Evolutionary conservation across 2,113 vertebrate genomes (phyloP).

Genomic region (Fregata magnificens): DNA sequence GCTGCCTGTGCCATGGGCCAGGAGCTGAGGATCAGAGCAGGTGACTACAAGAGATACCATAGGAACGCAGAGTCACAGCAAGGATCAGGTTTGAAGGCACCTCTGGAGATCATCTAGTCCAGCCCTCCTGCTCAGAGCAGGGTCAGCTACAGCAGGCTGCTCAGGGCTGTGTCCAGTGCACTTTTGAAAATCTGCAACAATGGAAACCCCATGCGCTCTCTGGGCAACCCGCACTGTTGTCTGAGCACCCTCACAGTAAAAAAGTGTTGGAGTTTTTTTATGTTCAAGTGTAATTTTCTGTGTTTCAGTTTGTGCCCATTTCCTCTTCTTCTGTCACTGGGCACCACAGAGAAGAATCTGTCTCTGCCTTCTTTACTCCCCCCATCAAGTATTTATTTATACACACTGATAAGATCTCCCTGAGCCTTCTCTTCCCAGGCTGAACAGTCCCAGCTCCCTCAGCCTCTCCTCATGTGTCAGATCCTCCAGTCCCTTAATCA

Average conservation of each 20-base stretch:
- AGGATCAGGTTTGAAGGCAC: background rate
- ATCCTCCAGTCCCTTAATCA: background rate
- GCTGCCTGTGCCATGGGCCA: background rate
- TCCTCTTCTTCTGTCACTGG: background rate
- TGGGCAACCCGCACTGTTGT: background rate
- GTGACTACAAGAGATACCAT: background rate
- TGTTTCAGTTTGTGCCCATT: background rate
- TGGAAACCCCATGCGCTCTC: background rate
- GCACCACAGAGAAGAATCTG: background rate
- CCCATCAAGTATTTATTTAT: background rate
- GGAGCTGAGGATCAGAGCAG: background rate
- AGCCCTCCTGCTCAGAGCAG: background rate
- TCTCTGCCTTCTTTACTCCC: background rate
- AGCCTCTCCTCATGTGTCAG: background rate
- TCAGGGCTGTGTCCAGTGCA: background rate
- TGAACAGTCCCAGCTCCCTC: background rate
- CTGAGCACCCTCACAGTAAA: background rate
- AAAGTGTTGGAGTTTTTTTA: background rate
- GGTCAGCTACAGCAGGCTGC: background rate
- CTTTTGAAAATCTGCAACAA: background rate
- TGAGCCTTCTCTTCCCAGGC: background rate
- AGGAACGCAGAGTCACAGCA: rapidly evolving
- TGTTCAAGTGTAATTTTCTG: background rate
- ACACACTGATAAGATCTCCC: background rate
- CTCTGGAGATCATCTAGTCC: background rate